Conservation (phyloP, 2,113 vertebrate genomes). For the Callipepla squamata region DNA sequence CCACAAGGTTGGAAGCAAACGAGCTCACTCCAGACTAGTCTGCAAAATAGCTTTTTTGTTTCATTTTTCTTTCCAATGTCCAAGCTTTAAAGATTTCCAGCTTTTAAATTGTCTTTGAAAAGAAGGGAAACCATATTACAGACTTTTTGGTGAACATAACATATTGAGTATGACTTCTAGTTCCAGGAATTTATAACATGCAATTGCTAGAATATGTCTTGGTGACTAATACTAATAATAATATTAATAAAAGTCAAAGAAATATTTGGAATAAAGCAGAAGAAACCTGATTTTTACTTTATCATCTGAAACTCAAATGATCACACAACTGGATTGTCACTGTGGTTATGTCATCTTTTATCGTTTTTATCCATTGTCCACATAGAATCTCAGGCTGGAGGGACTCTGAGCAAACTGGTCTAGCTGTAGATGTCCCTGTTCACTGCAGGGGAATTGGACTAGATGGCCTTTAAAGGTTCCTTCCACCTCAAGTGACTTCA, state of each 20-base stretch:
- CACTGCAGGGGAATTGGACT: too few relatives aligned
- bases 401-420: too few relatives aligned
- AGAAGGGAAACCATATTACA: not conserved
- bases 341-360: not conserved
- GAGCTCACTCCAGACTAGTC: constrained; percentile 10
- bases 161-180: not conserved
- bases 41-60: constrained; percentile 4
- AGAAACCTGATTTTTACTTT: not conserved
- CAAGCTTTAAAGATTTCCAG: not conserved
- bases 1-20: constrained; percentile 5
- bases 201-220: not conserved
- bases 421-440: too few relatives aligned
- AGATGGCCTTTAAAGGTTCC: too few relatives aligned
- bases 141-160: not conserved
- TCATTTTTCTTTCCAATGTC: not conserved
- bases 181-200: not conserved
- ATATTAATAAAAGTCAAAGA: not conserved
- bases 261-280: not conserved
- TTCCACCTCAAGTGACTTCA: too few relatives aligned
- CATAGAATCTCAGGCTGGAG: too few relatives aligned
- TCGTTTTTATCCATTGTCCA: not conserved
- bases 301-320: not conserved
- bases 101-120: not conserved
- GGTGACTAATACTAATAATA: not conserved
- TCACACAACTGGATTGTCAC: not conserved